Base-by-base conservation (phyloP, 2,113 vertebrate species). In the Origma solitaria region DNA sequence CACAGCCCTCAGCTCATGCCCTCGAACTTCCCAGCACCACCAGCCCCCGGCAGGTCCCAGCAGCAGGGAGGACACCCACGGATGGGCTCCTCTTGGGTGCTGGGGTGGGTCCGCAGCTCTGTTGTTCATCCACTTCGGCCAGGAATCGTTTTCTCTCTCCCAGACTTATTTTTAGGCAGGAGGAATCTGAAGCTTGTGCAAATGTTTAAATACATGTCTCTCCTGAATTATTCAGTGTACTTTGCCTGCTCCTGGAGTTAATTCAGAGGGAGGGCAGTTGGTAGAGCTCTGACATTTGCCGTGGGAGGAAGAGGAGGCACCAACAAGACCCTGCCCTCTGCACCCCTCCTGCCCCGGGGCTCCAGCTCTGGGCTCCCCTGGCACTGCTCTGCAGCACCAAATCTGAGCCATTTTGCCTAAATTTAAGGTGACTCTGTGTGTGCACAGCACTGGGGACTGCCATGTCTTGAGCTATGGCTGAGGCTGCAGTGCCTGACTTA, bases 211-310 rank as follows among this genome's bases (percentile, higher is more conserved):
- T 80, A 88, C 60, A 5, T 9, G 33, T 92, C 87, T 71, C 31
- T 82, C 70, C 73, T 93, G 77, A 94, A 94, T 97, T 82, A 94
- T 92, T 93, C 84, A 65, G 82, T n/a, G 58, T 40, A 23, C 88
- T 84, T 33, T 92, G 80, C 49, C 82, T 93, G 58, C 85, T 92
- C 83, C 70, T 82, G 93, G 50, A 94, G 86, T 88, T 90, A 70
- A 82, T 94, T 90, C 86, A 89, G 84, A 71, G 9, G 54, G 61
- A 95, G 80, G 79, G 54, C 82, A 73, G 73, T 64, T 2, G 0
- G 65, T 15, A 90, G 47, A 92, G 77, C 50, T 79, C 93, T 91
- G 69, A 5, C 14, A 4, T 16, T 65, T 58, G 49, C 80, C 0
- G 0, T 13, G 49, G 71, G 33, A 33, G 68, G 50, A 70, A 58